Conservation (phyloP, 2,888 invertebrate genomes). For the Nephrotoma appendiculata region DNA sequence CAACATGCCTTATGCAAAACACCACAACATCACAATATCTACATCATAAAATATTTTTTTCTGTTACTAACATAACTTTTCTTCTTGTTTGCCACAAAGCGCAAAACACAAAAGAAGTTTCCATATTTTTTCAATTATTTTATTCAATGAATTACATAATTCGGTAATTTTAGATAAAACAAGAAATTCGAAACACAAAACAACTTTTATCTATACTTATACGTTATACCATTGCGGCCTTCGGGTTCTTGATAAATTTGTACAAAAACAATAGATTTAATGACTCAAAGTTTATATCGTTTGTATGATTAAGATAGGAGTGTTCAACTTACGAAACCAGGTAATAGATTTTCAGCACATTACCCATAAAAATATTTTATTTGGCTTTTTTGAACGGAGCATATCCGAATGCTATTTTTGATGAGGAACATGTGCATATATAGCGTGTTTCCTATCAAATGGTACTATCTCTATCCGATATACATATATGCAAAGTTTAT, state of each 20-base stretch:
- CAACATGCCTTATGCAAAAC: not conserved
- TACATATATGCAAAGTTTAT: not conserved
- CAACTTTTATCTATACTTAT: not conserved
- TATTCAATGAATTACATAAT: not conserved
- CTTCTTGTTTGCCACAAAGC: not conserved
- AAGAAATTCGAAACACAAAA: not conserved
- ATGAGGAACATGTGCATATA: not conserved
- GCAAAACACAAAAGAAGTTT: not conserved
- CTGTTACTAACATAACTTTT: not conserved
- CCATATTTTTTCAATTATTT: not conserved
- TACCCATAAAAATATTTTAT: not conserved
- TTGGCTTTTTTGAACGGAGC: not conserved
- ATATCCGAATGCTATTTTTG: not conserved
- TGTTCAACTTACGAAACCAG: not conserved
- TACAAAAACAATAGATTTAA: not conserved
- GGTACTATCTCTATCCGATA: not conserved
- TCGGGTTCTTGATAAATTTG: not conserved
- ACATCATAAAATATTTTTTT: not conserved
- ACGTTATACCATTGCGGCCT: not conserved
- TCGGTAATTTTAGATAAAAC: not conserved
- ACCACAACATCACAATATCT: not conserved
- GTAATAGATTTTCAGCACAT: not conserved
- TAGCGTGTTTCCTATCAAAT: not conserved
- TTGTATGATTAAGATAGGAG: not conserved
- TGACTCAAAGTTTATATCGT: not conserved